Evolutionary conservation across 2,797 vertebrate species (phyloP), one percentile per base, ranked within the genome.

Genomic region (Arctocebus calabarensis): DNA sequence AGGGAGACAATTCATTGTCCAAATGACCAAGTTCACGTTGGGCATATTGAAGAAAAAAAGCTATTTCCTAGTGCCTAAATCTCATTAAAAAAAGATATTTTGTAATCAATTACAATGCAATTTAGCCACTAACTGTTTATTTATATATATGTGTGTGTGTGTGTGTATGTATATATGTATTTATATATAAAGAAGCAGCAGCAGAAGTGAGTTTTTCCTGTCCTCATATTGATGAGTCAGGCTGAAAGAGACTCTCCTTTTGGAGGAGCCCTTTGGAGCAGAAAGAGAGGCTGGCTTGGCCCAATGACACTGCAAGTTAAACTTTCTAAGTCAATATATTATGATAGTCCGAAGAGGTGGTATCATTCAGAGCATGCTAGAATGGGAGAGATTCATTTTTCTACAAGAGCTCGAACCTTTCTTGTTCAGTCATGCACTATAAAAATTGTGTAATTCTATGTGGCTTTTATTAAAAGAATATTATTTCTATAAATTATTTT

Each of bases 71-170:
- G 96, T 97, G 96, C 97, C 98, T 98, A 98, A 98, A 98, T 98
- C 98, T 98, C 98, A 99, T 98, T 98, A 96, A 98, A 98, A 98
- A 98, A 98, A 97, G 98, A 98, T 40, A 98, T 98, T 98, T 98
- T 97, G 97, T 94, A 97, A 98, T 98, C 98, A 98, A 98, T 98
- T 98, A 98, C 98, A 98, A 97, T 97, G 96, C 95, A 98, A 98
- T 98, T 98, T 98, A 98, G 95, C 94, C 97, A 97, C 98, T 98
- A 98, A 98, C 97, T 98, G 94, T 98, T 98, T 98, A 98, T 98
- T 98, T 98, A 98, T 98, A 90, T 97, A 97, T 14, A 45, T 45
- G 10, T 45, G 43, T n/a, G n/a, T 40, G 40, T 40, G 25, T 29
- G 27, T 32, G 29, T 32, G 29, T 32, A 29, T 66, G 62, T 62